phyloP scores from a whole-genome alignment of 2,888 invertebrate species.

The Melanostoma mellinum region DNA sequence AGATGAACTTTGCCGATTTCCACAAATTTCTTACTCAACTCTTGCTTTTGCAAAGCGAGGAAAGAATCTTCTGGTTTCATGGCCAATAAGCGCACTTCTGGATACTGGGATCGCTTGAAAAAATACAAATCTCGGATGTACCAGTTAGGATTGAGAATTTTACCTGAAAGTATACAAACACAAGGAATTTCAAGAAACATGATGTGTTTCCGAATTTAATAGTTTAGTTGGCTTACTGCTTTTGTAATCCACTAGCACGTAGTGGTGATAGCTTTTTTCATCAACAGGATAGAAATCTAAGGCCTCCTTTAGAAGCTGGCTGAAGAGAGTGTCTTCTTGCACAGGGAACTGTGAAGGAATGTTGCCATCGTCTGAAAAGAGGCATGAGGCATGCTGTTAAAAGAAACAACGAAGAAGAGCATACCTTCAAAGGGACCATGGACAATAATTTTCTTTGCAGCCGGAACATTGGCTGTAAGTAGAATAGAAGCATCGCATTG shows the following conservation, averaged over 20 bases:
- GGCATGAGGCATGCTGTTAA: neutral
- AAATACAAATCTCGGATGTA: conserved; percentile 98
- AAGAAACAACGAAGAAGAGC: neutral
- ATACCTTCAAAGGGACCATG: conserved; percentile 88
- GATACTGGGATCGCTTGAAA: conserved; percentile 98
- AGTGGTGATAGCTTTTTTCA: conserved; percentile 92
- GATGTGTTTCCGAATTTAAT: neutral
- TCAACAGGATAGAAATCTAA: conserved; percentile 98
- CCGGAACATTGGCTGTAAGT: conserved; percentile 98
- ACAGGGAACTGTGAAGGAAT: conserved; percentile 99
- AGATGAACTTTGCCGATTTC: conserved; percentile 97
- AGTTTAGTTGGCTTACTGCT: conserved; percentile 88
- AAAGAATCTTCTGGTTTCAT: conserved; percentile 97
- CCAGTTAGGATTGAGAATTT: conserved; percentile 97
- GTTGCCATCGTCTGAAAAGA: conserved; percentile 89
- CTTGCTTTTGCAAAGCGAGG: conserved; percentile 93
- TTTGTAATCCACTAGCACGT: conserved; percentile 98
- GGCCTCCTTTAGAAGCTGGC: conserved; percentile 96
- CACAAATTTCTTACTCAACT: conserved; percentile 95
- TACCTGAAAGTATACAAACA: conserved; percentile 84
- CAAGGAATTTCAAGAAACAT: too few relatives aligned
- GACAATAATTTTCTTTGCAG: conserved; percentile 99
- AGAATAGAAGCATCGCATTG: conserved; percentile 99
- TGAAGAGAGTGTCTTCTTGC: conserved; percentile 98
- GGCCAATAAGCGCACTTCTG: conserved; percentile 95